Percentiles rank a stretch among this genome's conserved stretches.
phyloP scores from a whole-genome alignment of 2,113 vertebrate species.

The Elanus axillaris region DNA sequence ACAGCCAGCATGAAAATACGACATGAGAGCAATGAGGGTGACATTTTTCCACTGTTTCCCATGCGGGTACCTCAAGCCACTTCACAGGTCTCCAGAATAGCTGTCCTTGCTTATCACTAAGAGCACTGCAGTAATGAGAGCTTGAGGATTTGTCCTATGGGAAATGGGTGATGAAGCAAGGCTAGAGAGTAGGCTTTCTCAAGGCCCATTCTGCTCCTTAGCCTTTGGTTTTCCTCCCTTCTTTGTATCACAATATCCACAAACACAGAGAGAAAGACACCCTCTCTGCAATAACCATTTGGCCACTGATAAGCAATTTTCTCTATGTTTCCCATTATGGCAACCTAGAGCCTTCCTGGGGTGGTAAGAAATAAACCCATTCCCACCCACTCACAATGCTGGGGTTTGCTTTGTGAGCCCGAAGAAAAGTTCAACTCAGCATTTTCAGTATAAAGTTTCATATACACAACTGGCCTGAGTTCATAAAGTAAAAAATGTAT shows the following conservation, averaged over 20 bases:
- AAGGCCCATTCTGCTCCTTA: neutral
- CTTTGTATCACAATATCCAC: neutral
- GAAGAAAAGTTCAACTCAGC: neutral
- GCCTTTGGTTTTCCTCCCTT: neutral
- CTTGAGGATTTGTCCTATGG: neutral
- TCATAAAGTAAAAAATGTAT: constrained; percentile 5
- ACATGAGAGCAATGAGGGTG: neutral
- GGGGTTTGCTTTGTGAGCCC: neutral
- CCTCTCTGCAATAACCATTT: neutral
- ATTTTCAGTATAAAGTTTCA: neutral
- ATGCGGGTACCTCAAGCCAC: neutral
- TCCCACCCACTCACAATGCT: neutral
- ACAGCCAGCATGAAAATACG: neutral
- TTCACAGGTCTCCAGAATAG: neutral
- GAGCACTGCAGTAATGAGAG: neutral
- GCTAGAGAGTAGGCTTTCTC: neutral
- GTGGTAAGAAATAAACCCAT: neutral
- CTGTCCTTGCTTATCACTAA: neutral
- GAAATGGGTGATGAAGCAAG: neutral
- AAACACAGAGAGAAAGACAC: neutral
- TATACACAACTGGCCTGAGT: neutral
- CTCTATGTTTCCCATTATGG: neutral
- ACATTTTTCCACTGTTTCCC: neutral
- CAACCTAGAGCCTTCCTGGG: neutral
- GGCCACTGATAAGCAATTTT: neutral